phyloP scores from a whole-genome alignment of 2,113 vertebrate species.

The Phainopepla nitens region DNA sequence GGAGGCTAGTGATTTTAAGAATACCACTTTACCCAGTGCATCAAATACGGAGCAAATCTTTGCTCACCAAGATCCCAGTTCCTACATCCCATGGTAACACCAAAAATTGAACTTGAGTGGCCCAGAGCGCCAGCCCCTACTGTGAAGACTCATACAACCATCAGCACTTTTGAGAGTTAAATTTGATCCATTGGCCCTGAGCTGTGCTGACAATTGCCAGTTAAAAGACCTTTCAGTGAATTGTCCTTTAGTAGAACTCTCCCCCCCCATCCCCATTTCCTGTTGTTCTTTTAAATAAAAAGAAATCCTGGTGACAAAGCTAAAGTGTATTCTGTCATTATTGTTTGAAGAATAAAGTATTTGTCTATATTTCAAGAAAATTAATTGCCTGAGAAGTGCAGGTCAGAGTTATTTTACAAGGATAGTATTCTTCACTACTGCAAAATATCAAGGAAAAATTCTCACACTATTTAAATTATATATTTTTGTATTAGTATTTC shows the following conservation, averaged over 20 bases:
- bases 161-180: conserved; percentile 70
- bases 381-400: not conserved
- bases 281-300: conserved; percentile 73
- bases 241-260: conserved; percentile 70
- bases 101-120: conserved; percentile 74
- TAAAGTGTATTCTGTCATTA: conserved; percentile 65
- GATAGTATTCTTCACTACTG: not conserved
- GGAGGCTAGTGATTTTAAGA: conserved; percentile 63
- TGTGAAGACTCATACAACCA: conserved; percentile 71
- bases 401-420: not conserved
- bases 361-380: not conserved
- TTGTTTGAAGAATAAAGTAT: conserved; percentile 39
- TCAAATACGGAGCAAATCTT: conserved; percentile 68
- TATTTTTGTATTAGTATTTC: not conserved
- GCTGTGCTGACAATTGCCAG: conserved; percentile 70
- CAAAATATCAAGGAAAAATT: not conserved
- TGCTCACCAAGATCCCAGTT: conserved; percentile 61
- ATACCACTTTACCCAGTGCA: conserved; percentile 68
- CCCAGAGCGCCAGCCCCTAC: conserved; percentile 50
- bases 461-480: not conserved
- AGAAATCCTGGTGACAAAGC: conserved; percentile 66
- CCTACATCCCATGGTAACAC: conserved; percentile 55
- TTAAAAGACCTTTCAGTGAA: conserved; percentile 74
- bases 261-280: not conserved
- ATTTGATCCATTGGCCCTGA: conserved; percentile 71